Conservation (phyloP, 1,140 invertebrate genomes). For the Drosophila melanogaster region DNA sequence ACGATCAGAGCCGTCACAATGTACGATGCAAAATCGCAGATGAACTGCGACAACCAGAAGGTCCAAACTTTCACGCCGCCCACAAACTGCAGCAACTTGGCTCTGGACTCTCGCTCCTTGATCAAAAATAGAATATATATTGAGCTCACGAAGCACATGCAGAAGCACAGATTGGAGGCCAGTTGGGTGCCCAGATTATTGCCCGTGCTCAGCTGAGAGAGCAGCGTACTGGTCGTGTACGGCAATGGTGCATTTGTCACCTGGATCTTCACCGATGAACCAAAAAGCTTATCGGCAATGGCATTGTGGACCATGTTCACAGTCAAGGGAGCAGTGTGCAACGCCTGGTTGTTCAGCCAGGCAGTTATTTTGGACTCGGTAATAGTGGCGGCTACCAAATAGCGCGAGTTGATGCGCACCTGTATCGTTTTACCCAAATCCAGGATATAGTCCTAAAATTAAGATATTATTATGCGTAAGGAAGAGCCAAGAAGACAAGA, state of each 20-base stretch:
- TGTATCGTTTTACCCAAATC: conserved; percentile 52
- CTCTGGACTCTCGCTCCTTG: conserved; percentile 86
- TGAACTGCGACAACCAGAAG: conserved; percentile 89
- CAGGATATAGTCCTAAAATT: conserved; percentile 54
- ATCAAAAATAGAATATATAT: conserved; percentile 89
- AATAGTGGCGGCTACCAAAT: conserved; percentile 83
- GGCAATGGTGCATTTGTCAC: conserved; percentile 90
- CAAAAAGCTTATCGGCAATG: conserved; percentile 83
- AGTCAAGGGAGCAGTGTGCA: conserved; percentile 89
- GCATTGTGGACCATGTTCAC: conserved; percentile 88
- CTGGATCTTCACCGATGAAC: conserved; percentile 84
- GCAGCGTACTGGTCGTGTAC: conserved; percentile 68
- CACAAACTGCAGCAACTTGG: conserved; percentile 88
- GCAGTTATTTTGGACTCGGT: conserved; percentile 84
- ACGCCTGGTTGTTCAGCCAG: conserved; percentile 89
- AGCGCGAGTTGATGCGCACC: conserved; percentile 63
- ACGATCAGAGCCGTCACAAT: conserved; percentile 86
- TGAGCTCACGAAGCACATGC: conserved; percentile 90
- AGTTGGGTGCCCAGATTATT: conserved; percentile 87
- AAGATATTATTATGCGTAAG: too few species aligned
- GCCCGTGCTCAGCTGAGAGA: conserved; percentile 85
- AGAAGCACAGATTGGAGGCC: conserved; percentile 88
- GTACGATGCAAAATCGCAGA: conserved; percentile 91
- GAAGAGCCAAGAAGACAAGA: too few species aligned
- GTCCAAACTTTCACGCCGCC: conserved; percentile 90